Conservation (phyloP, 2,888 invertebrate genomes). For the Cephonodes hylas region DNA sequence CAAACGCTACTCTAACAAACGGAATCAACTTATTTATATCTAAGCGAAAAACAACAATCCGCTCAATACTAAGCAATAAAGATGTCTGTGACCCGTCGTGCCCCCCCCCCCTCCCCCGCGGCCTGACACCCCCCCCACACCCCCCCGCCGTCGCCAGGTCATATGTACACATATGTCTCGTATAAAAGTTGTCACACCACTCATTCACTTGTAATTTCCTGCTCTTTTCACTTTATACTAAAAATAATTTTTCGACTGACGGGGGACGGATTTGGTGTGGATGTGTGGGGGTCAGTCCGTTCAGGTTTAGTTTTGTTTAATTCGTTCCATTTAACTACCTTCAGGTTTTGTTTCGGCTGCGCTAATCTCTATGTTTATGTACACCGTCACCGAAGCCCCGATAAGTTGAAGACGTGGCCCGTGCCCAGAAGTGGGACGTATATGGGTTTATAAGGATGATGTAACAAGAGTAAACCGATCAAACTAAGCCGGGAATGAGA, state of each 20-base stretch:
- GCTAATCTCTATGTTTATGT: no score
- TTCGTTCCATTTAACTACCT: background rate
- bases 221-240: slow-evolving; percentile 10
- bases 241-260: background rate
- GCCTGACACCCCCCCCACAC: background rate
- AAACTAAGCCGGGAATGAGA: no score
- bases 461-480: no score
- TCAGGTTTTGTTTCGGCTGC: no score
- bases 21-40: slow-evolving; percentile 6
- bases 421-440: no score
- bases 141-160: background rate
- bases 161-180: slow-evolving; percentile 9
- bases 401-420: no score
- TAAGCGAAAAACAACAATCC: slow-evolving; percentile 7
- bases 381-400: no score
- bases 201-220: slow-evolving; percentile 15
- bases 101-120: background rate
- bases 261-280: background rate
- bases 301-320: background rate
- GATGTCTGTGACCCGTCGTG: slow-evolving; percentile 12
- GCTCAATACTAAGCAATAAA: slow-evolving; percentile 11
- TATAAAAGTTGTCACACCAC: slow-evolving; percentile 13
- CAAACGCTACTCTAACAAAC: background rate
- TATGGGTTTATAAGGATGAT: no score
- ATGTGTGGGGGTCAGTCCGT: background rate